Evolutionary conservation across 2,888 invertebrate genomes (phyloP).

Genomic region (Eupithecia subumbrata): DNA sequence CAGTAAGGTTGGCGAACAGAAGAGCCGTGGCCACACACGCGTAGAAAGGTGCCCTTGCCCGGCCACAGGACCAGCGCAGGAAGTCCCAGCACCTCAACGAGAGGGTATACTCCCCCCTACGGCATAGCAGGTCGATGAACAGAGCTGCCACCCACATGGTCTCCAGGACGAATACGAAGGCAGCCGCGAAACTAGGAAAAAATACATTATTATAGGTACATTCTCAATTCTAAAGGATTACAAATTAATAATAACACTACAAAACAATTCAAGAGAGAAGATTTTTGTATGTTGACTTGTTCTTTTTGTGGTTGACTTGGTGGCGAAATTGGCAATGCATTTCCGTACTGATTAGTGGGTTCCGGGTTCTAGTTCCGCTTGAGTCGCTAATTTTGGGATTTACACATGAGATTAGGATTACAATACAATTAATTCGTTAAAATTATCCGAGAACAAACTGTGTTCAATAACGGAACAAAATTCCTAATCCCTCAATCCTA

Average conservation of each 20-base stretch:
- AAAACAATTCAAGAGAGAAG: neutral
- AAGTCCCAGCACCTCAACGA: slow-evolving; percentile 78
- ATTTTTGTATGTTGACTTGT: too few species aligned
- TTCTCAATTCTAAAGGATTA: neutral
- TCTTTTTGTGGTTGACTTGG: neutral
- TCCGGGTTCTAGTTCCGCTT: neutral
- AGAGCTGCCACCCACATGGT: slow-evolving; percentile 80
- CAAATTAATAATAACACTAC: neutral
- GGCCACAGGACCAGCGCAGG: slow-evolving; percentile 75
- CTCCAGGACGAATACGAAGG: slow-evolving; percentile 70
- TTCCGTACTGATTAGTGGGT: neutral
- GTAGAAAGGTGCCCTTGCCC: slow-evolving; percentile 76
- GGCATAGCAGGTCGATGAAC: slow-evolving; percentile 75
- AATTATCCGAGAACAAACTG: neutral
- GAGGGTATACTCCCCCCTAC: slow-evolving; percentile 75
- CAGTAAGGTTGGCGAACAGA: slow-evolving; percentile 72
- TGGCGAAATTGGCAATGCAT: neutral
- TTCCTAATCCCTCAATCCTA: neutral
- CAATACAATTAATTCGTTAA: neutral
- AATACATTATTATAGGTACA: neutral
- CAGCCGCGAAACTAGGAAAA: slow-evolving; percentile 66
- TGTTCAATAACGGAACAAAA: neutral
- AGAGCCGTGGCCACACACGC: slow-evolving; percentile 77
- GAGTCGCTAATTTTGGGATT: neutral
- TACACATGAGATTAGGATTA: neutral